Evolutionary conservation across 2,797 vertebrate species (phyloP).

Genomic region (Enteromius unitaeniatus): DNA sequence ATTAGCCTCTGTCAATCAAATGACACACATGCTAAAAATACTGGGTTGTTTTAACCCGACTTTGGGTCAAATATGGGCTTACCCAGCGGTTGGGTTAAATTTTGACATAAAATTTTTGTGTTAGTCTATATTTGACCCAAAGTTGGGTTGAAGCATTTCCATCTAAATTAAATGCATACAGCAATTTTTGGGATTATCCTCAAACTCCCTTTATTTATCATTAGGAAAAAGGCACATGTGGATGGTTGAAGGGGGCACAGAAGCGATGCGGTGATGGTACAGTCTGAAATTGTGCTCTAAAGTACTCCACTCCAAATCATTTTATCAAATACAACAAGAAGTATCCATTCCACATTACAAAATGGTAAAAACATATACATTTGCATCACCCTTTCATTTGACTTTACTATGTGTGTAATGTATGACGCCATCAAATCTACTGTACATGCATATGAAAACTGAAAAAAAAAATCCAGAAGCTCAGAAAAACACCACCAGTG

Average conservation of each 20-base stretch:
- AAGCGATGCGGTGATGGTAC: slow-evolving; percentile 8
- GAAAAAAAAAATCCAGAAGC: slow-evolving; percentile 45
- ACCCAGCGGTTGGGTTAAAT: no score
- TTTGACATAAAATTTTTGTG: no score
- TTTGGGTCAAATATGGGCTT: no score
- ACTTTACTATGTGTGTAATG: slow-evolving; percentile 47
- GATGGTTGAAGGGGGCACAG: not conserved
- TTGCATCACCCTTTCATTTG: slow-evolving; percentile 48
- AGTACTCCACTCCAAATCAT: slow-evolving; percentile 37
- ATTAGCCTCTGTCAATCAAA: not conserved
- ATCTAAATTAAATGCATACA: not conserved
- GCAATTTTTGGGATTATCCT: not conserved
- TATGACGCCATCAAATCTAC: slow-evolving; percentile 43
- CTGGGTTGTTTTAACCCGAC: no score
- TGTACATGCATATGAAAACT: slow-evolving; percentile 36
- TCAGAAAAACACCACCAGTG: slow-evolving; percentile 46
- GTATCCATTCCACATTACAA: slow-evolving; percentile 46
- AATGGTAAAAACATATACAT: slow-evolving; percentile 56
- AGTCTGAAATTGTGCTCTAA: slow-evolving; percentile 42
- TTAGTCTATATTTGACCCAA: no score
- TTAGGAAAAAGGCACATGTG: slow-evolving; percentile 30
- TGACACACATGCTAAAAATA: no score
- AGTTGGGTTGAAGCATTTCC: not conserved
- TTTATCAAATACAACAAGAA: slow-evolving; percentile 50
- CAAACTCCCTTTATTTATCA: slow-evolving; percentile 37